Conservation (phyloP, 2,113 vertebrate genomes). For the Seriola aureovittata region DNA sequence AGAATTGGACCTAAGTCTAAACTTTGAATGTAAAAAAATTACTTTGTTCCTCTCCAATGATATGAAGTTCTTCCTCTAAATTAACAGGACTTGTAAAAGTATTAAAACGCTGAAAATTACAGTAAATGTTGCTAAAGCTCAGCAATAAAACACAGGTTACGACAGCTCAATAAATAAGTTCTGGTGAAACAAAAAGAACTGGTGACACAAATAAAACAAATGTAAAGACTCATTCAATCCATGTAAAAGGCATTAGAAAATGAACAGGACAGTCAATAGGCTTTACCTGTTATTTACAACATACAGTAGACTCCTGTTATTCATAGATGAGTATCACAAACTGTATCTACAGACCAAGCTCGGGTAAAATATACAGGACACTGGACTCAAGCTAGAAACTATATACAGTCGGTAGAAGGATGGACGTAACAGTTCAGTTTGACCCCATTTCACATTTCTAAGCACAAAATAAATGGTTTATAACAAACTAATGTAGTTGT, state of each 20-base stretch:
- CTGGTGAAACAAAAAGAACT: background rate
- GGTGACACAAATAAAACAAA: background rate
- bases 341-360: slow-evolving; percentile 31
- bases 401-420: slow-evolving; percentile 18
- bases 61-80: background rate
- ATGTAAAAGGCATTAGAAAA: slow-evolving; percentile 59
- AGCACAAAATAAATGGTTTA: slow-evolving; percentile 5
- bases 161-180: slow-evolving; percentile 52
- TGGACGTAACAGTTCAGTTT: background rate
- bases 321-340: slow-evolving; percentile 42
- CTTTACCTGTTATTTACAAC: slow-evolving; percentile 47
- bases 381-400: slow-evolving; percentile 26
- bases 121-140: background rate
- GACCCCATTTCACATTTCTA: background rate
- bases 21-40: background rate
- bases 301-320: background rate
- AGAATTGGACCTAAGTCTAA: background rate
- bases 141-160: background rate
- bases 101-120: background rate
- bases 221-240: background rate
- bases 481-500: background rate
- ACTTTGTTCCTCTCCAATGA: background rate
- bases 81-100: background rate
- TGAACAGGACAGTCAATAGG: slow-evolving; percentile 20
- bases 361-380: slow-evolving; percentile 16